phyloP scores from a whole-genome alignment of 2,113 vertebrate genomes.

The Pseudopipra pipra region DNA sequence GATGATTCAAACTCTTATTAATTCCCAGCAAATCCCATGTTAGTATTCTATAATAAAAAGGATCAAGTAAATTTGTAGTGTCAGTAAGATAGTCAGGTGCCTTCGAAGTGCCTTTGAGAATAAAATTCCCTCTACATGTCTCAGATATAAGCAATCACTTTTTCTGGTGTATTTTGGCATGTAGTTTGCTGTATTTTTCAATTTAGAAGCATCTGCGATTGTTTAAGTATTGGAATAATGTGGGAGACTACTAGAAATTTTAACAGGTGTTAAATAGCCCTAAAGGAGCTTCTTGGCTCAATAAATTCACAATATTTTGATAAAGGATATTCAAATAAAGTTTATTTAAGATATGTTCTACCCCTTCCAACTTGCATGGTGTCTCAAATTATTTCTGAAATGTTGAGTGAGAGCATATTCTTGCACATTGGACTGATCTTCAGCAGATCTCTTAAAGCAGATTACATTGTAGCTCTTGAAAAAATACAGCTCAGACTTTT shows the following conservation, averaged over 20 bases:
- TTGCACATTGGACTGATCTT: background rate
- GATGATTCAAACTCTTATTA: background rate
- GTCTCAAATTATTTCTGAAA: background rate
- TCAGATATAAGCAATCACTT: background rate
- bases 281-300: background rate
- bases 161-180: background rate
- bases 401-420: background rate
- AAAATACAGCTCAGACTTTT: background rate
- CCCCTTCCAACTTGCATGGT: background rate
- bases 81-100: background rate
- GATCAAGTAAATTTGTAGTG: background rate
- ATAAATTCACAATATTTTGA: background rate
- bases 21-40: background rate
- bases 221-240: background rate
- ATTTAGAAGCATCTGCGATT: background rate
- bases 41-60: background rate
- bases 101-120: background rate
- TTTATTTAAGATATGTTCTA: background rate
- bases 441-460: background rate
- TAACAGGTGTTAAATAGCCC: background rate
- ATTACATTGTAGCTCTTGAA: background rate
- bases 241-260: background rate
- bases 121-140: background rate
- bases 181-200: background rate
- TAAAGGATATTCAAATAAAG: background rate